Conservation (phyloP, 1,140 invertebrate species). For the Telenomus remus region DNA sequence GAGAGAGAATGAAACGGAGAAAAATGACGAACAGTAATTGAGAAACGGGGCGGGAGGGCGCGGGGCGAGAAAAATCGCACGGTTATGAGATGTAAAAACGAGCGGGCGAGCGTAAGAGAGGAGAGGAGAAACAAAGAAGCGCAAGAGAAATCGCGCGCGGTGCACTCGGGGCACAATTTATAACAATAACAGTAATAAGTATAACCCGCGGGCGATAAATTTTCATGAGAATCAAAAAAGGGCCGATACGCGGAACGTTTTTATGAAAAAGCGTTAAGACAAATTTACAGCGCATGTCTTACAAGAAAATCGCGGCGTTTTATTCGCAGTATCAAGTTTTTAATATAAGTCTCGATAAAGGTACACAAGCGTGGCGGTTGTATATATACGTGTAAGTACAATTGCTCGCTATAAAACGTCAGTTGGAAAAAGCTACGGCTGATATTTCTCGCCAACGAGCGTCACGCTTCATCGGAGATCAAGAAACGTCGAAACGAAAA, state of each 20-base stretch:
- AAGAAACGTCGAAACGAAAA: constrained; percentile 41
- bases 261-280: constrained; percentile 48
- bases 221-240: constrained; percentile 31
- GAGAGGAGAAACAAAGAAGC: too few relatives aligned
- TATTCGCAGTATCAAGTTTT: constrained; percentile 51
- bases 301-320: constrained; percentile 28
- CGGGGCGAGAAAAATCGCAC: constrained; percentile 6
- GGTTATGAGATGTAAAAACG: constrained; percentile 27
- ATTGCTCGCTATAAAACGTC: constrained; percentile 44
- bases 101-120: constrained; percentile 1
- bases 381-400: constrained; percentile 46
- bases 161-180: constrained; percentile 17
- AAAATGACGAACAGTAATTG: constrained; percentile 31
- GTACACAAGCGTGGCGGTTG: constrained; percentile 18
- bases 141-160: too few relatives aligned
- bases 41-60: constrained; percentile 3
- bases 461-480: constrained; percentile 56
- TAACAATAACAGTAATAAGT: constrained; percentile 35
- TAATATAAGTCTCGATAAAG: constrained; percentile 51
- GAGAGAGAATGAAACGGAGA: constrained; percentile 17
- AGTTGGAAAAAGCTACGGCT: constrained; percentile 33
- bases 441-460: constrained; percentile 55
- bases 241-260: constrained; percentile 15
- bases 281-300: constrained; percentile 47
- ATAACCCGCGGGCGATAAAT: constrained; percentile 16